Conservation (phyloP, 2,113 vertebrate genomes). For the Gila orcuttii region DNA sequence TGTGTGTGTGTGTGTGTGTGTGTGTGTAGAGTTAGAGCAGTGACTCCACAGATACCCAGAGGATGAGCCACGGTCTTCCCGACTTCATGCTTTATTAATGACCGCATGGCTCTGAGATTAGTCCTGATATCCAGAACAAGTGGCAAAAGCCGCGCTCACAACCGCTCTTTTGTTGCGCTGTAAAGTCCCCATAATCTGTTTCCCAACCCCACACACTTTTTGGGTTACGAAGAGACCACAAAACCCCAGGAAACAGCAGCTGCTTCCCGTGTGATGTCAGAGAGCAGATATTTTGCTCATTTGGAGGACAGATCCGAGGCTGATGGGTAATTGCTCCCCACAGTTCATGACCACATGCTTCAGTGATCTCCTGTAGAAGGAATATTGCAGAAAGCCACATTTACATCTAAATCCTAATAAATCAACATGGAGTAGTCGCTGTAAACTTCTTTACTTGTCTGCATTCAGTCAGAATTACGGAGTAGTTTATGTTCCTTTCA, state of each 20-base stretch:
- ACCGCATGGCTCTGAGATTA: slow-evolving; percentile 63
- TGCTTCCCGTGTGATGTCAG: slow-evolving; percentile 80
- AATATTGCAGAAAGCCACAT: background rate
- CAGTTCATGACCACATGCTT: slow-evolving; percentile 56
- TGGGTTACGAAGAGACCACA: slow-evolving; percentile 58
- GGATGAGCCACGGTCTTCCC: slow-evolving; percentile 34
- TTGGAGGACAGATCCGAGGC: slow-evolving; percentile 55
- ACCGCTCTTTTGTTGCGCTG: slow-evolving; percentile 67
- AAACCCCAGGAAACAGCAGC: slow-evolving; percentile 66
- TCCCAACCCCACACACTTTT: slow-evolving; percentile 59
- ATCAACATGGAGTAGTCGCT: background rate
- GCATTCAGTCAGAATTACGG: background rate
- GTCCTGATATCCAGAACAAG: slow-evolving; percentile 54
- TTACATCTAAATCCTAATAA: background rate
- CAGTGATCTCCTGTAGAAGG: slow-evolving; percentile 37
- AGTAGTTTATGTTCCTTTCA: too few species aligned
- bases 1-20: background rate
- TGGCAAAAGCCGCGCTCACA: slow-evolving; percentile 54
- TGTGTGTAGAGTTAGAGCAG: slow-evolving; percentile 3
- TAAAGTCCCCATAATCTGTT: slow-evolving; percentile 66
- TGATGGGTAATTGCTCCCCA: slow-evolving; percentile 63
- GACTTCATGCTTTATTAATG: slow-evolving; percentile 61
- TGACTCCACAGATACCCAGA: slow-evolving; percentile 49
- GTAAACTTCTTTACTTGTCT: background rate
- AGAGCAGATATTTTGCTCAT: slow-evolving; percentile 66